Evolutionary conservation across 2,888 invertebrate genomes (phyloP).

Genomic region (Orthosia cruda): DNA sequence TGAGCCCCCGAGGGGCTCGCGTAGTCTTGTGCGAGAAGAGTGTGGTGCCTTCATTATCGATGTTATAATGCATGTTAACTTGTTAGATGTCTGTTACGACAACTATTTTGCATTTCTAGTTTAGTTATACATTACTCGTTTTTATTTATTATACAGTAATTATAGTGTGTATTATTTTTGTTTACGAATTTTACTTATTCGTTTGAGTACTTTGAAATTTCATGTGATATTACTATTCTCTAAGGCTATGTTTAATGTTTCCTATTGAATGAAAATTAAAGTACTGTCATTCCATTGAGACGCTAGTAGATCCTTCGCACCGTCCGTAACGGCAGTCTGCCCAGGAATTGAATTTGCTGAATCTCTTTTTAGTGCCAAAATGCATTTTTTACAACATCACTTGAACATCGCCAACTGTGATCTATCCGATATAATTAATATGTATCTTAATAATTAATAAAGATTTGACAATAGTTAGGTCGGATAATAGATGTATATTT

Average conservation of each 20-base stretch:
- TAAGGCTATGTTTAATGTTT: conserved; percentile 85
- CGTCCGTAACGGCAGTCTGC: conserved; percentile 48
- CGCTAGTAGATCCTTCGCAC: conserved; percentile 63
- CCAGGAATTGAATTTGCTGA: conserved; percentile 74
- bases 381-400: conserved; percentile 82
- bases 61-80: conserved; percentile 87
- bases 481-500: conserved; percentile 84
- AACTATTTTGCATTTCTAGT: conserved; percentile 90
- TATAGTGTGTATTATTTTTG: conserved; percentile 89
- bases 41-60: conserved; percentile 86
- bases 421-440: conserved; percentile 78
- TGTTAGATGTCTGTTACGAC: conserved; percentile 84
- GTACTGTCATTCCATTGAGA: conserved; percentile 84
- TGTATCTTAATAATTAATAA: conserved; percentile 75
- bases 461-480: conserved; percentile 83
- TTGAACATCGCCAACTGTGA: conserved; percentile 84
- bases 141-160: conserved; percentile 90
- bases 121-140: conserved; percentile 89
- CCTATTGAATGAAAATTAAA: conserved; percentile 77
- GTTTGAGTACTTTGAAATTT: conserved; percentile 89
- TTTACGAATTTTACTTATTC: conserved; percentile 87
- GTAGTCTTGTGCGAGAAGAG: conserved; percentile 74
- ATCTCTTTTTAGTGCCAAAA: conserved; percentile 90
- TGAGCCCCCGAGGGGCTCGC: conserved; percentile 40
- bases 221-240: conserved; percentile 90